Base-by-base conservation (phyloP, 2,888 invertebrate genomes). In the Brachyopa scutellaris region DNA sequence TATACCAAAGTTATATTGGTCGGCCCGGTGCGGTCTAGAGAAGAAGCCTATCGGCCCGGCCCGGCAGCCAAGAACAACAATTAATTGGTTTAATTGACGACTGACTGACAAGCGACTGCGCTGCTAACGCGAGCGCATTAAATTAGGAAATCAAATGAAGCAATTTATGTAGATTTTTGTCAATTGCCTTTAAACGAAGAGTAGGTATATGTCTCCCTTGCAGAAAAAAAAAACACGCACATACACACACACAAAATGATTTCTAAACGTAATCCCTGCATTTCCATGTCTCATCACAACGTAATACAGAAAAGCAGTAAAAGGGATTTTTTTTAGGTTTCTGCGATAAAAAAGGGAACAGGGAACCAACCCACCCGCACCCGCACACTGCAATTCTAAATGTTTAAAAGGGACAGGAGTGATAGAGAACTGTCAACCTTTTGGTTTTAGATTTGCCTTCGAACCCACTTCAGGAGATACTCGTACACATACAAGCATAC, bases 41-140 rank as follows among this genome's bases (percentile, higher is more conserved):
- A n/a, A n/a, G n/a, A n/a, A n/a, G n/a, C n/a, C n/a, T n/a, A n/a
- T n/a, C n/a, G n/a, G n/a, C n/a, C n/a, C n/a, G n/a, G n/a, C n/a
- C n/a, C n/a, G n/a, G n/a, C n/a, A n/a, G n/a, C n/a, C n/a, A n/a
- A n/a, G 9, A 19, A 59, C 47, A 64, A 61, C 82, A 59, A 74
- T 66, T 77, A 77, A 82, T 82, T 77, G 76, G 13, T 77, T 82
- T 72, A 82, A 82, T 82, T 82, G 77, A 82, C 77, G 64, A 72
- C 64, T 72, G 62, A 66, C 53, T 59, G 82, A 77, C 82, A 77
- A 72, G 64, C 6, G n/a, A n/a, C n/a, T n/a, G n/a, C n/a, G 61
- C 42, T 55, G 76, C 53, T 45, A 76, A 80, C 33, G 38, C 38
- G 38, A 11, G 72, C 45, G 29, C 66, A 74, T 80, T 80, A 57